phyloP scores from a whole-genome alignment of 1,140 invertebrate genomes.

The Varroa destructor region DNA sequence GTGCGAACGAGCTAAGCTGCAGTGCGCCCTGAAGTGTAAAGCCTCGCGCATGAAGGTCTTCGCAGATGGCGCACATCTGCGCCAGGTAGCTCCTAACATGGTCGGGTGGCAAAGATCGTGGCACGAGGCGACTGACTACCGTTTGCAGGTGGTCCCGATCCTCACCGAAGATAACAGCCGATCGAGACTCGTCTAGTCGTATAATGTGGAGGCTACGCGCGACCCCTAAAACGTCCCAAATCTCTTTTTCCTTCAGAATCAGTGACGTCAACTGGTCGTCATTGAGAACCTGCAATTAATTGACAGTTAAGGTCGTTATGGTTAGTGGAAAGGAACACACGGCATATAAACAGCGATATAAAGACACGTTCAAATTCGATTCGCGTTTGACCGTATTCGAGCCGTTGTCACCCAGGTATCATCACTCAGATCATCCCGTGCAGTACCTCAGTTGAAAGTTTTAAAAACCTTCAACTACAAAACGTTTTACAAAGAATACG shows the following conservation, averaged over 20 bases:
- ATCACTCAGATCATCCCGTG: too few species aligned
- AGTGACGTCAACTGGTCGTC: not conserved
- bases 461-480: too few species aligned
- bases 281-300: not conserved
- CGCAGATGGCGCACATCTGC: slow-evolving; percentile 26
- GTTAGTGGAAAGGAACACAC: not conserved
- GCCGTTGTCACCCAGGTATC: too few species aligned
- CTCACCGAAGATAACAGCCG: slow-evolving; percentile 11
- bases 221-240: slow-evolving; percentile 13
- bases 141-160: slow-evolving; percentile 9
- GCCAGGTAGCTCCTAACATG: slow-evolving; percentile 12
- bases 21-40: slow-evolving; percentile 17
- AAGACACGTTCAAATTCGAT: too few species aligned
- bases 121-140: not conserved
- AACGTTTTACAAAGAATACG: too few species aligned
- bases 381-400: too few species aligned
- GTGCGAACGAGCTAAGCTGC: slow-evolving; percentile 10
- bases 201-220: not conserved
- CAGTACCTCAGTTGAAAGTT: too few species aligned
- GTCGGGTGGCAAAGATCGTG: not conserved
- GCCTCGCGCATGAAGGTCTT: slow-evolving; percentile 10
- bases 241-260: not conserved
- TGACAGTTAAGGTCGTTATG: not conserved
- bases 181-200: not conserved
- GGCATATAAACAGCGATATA: too few species aligned